These are phyloP conservation scores for Anthopleura xanthogrammica DNA, from an alignment of 92 coral and sea anemone species.

Conservation along the genomic window DNA sequence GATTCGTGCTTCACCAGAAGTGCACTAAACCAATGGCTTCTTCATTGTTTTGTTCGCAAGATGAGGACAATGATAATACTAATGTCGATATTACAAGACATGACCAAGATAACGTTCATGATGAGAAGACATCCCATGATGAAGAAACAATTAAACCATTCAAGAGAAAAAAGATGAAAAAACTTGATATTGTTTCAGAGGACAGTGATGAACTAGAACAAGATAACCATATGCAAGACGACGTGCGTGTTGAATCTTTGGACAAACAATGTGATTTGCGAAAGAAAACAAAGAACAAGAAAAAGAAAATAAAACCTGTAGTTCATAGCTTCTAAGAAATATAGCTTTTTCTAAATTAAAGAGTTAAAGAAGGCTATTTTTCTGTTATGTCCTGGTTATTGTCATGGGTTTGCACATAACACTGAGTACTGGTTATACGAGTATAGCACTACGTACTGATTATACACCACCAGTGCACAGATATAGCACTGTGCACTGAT, in stretches of 20 bases:
- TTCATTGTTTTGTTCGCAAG: slow-evolving; percentile 85
- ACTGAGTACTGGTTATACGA: too few species aligned
- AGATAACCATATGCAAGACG: too few species aligned
- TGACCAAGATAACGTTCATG: neutral
- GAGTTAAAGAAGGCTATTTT: too few species aligned
- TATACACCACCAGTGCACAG: too few species aligned
- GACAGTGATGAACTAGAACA: neutral
- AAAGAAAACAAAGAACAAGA: neutral
- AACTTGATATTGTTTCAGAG: neutral
- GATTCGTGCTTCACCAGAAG: slow-evolving; percentile 86
- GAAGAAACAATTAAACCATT: neutral
- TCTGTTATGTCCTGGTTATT: too few species aligned
- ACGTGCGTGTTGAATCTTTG: neutral
- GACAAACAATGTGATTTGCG: neutral
- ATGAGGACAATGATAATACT: neutral
- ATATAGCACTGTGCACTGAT: too few species aligned
- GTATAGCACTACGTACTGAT: too few species aligned
- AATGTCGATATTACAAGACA: neutral
- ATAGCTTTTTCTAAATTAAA: neutral
- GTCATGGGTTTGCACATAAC: too few species aligned
- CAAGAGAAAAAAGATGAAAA: slow-evolving; percentile 3
- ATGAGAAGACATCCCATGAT: neutral
- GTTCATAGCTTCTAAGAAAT: neutral
- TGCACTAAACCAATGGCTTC: slow-evolving; percentile 84
- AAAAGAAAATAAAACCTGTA: neutral